phyloP scores from a whole-genome alignment of 2,113 vertebrate species.

The Eublepharis macularius region DNA sequence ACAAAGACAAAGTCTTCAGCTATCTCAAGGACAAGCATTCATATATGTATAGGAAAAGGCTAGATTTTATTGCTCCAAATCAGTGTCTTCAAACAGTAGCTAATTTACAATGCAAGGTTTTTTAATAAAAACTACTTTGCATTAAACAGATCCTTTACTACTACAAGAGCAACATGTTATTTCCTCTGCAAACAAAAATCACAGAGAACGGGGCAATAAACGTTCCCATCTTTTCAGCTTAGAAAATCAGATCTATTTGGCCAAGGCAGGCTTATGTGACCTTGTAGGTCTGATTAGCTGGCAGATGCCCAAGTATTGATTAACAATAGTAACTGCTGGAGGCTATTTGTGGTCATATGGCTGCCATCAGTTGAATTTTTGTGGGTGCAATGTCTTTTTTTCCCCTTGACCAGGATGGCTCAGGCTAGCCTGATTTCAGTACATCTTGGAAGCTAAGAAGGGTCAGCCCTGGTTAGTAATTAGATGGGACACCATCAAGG shows the following conservation, averaged over 20 bases:
- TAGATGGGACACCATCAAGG: too few species aligned
- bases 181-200: conserved; percentile 1
- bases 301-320: conserved; percentile 58
- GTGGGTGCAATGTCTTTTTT: too few species aligned
- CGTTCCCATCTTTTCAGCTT: conserved; percentile 2
- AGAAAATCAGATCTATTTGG: conserved; percentile 14
- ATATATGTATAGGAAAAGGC: not conserved
- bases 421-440: too few species aligned
- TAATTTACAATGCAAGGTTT: not conserved
- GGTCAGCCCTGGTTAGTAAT: too few species aligned
- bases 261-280: conserved; percentile 41
- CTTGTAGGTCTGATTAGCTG: conserved; percentile 55
- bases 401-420: too few species aligned
- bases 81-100: conserved; percentile 2
- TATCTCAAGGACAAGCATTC: not conserved
- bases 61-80: not conserved
- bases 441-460: too few species aligned
- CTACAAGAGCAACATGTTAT: not conserved
- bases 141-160: not conserved
- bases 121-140: not conserved
- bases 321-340: conserved; percentile 47
- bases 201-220: not conserved
- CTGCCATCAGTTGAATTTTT: conserved; percentile 38
- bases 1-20: not conserved
- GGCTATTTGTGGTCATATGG: conserved; percentile 47